Evolutionary conservation across 2,888 invertebrate species (phyloP), one percentile per base, ranked within the genome.

Genomic region (Tetranychus truncatus): DNA sequence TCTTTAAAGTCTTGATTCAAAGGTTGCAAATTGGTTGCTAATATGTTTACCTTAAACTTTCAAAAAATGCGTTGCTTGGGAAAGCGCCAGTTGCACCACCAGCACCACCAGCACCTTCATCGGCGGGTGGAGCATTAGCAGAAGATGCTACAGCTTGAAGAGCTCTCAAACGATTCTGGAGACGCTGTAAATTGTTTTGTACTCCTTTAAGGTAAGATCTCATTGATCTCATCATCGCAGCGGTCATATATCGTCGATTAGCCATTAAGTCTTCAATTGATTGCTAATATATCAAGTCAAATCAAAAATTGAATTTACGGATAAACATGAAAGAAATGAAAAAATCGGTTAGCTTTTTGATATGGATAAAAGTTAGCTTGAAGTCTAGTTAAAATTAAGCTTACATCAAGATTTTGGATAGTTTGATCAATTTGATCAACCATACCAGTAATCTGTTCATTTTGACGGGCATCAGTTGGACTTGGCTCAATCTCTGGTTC

Each of bases 161-260:
- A 18, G 34, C 18, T 46, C 34, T 34, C 24, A 73, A 15, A 44
- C 73, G 73, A 46, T 73, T 73, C n/a, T 73, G 73, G n/a, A 73
- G 73, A 1, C 73, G 45, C 18, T 45, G 45, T 21, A 73, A 46
- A 21, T 46, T 73, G 15, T 18, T 46, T 15, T 46, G 20, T 6
- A 73, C 73, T 20, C 73, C 21, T 20, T 73, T 75, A 7, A 77
- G 73, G 24, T 77, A 77, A 71, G 73, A 76, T 9, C 71, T 55
- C 75, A 77, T 77, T 55, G 77, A 73, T 34, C 77, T 1, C 44
- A 77, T 46, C 77, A 77, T 75, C 24, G 77, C 76, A 46, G 73
- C 73, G 34, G 74, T 46, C 45, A 77, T 66, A 46, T 72, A 75
- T 20, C 74, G 74, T 8, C 77, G 77, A 11, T 75, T 21, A 34